phyloP scores from a whole-genome alignment of 2,113 vertebrate species.

The Falcunculus frontatus region DNA sequence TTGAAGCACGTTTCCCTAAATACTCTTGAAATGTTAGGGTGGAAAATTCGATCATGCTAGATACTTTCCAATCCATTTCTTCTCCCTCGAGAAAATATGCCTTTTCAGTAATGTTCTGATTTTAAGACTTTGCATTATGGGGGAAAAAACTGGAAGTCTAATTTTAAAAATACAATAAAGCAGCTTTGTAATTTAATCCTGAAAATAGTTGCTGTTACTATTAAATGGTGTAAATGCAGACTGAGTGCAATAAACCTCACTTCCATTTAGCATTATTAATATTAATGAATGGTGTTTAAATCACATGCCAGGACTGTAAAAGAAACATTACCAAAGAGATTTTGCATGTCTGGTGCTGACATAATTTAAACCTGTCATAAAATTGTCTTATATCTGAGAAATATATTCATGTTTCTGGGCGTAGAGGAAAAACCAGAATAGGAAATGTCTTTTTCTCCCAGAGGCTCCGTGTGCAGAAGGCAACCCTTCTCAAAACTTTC shows the following conservation, averaged over 20 bases:
- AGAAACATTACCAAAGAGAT: slow-evolving; percentile 12
- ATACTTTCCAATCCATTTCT: not conserved
- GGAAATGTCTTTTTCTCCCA: not conserved
- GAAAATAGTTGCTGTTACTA: not conserved
- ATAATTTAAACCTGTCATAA: slow-evolving; percentile 36
- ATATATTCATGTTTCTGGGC: not conserved
- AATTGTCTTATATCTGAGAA: slow-evolving; percentile 11
- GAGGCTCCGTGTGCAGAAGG: not conserved
- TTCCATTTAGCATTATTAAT: slow-evolving; percentile 38
- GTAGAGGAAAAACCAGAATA: not conserved
- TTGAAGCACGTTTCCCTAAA: not conserved
- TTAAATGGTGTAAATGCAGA: slow-evolving; percentile 18
- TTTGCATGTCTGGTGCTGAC: slow-evolving; percentile 23
- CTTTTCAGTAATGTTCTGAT: not conserved
- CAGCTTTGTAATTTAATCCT: not conserved
- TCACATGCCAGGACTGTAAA: not conserved
- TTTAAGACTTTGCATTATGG: not conserved
- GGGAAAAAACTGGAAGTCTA: not conserved
- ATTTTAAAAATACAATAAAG: not conserved
- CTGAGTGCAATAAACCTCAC: slow-evolving; percentile 20
- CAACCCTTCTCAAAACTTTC: not conserved
- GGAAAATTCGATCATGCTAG: not conserved
- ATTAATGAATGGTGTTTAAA: slow-evolving; percentile 35
- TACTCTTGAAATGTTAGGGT: not conserved
- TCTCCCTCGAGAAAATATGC: not conserved